phyloP scores from a whole-genome alignment of 2,113 vertebrate species.

The Poecile atricapillus region DNA sequence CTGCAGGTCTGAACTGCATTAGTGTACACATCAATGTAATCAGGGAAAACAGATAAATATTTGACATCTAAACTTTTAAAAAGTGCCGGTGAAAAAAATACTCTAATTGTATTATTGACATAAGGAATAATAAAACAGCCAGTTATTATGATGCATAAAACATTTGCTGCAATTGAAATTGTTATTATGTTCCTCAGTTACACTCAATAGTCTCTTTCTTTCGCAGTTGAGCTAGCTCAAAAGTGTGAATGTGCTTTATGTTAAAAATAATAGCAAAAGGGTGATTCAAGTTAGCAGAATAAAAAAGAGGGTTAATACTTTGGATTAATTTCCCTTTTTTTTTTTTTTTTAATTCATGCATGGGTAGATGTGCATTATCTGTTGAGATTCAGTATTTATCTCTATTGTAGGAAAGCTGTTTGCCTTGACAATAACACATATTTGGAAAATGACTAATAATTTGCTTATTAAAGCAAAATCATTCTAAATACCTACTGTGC shows the following conservation, averaged over 20 bases:
- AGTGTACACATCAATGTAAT: neutral
- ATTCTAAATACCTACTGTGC: neutral
- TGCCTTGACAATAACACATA: neutral
- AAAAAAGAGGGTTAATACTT: neutral
- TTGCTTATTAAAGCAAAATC: neutral
- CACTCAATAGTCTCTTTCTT: neutral
- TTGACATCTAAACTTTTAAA: neutral
- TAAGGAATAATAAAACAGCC: neutral
- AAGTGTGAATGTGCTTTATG: neutral
- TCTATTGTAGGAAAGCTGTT: neutral
- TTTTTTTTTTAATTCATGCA: neutral
- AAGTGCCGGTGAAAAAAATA: neutral
- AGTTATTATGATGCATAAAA: neutral
- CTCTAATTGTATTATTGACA: neutral
- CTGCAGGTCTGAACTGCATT: neutral
- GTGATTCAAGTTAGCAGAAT: neutral
- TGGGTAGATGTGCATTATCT: neutral
- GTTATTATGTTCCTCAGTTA: neutral
- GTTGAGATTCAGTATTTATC: neutral
- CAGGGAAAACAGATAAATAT: neutral
- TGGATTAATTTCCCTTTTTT: neutral
- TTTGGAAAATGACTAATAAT: neutral
- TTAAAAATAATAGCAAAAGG: neutral
- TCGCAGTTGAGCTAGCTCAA: neutral
- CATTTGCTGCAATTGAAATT: neutral